Conservation (phyloP, 1,140 invertebrate species). For the Calliphora vicina region DNA sequence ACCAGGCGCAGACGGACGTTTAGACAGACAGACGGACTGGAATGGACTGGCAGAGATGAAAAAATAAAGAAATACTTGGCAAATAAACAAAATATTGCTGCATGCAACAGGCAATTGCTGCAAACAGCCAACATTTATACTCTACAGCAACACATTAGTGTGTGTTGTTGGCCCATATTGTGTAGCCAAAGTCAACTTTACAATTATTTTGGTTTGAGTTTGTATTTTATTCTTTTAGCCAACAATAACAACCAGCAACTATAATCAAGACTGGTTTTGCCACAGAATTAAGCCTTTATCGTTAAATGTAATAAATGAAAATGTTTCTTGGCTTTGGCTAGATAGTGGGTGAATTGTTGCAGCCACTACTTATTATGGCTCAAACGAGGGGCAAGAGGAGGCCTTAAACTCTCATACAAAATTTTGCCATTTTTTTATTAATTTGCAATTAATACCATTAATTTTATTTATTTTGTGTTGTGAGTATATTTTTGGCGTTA, state of each 20-base stretch:
- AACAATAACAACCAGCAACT: too few species aligned
- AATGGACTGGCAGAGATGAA: background rate
- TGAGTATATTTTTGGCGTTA: too few species aligned
- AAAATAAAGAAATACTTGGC: background rate
- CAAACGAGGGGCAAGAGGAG: background rate
- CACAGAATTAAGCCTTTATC: slow-evolving; percentile 27
- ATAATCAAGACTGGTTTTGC: slow-evolving; percentile 14
- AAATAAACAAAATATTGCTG: slow-evolving; percentile 3
- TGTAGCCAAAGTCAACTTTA: slow-evolving; percentile 23
- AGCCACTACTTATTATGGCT: too few species aligned
- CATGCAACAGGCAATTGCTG: slow-evolving; percentile 18
- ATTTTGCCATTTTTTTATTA: slow-evolving; percentile 5
- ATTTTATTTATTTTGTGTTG: background rate
- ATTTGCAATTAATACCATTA: slow-evolving; percentile 32
- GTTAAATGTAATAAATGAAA: background rate
- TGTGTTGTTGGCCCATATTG: slow-evolving; percentile 19
- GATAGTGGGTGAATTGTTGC: slow-evolving; percentile 10
- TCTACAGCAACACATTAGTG: background rate
- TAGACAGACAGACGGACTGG: background rate
- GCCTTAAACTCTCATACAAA: background rate
- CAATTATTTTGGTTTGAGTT: background rate
- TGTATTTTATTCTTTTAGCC: background rate
- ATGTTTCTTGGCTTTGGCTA: slow-evolving; percentile 6
- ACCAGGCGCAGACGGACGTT: background rate
- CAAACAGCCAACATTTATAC: background rate